Base-by-base conservation (phyloP, 92 coral and sea anemone genomes). In the Siderastrea siderea region DNA sequence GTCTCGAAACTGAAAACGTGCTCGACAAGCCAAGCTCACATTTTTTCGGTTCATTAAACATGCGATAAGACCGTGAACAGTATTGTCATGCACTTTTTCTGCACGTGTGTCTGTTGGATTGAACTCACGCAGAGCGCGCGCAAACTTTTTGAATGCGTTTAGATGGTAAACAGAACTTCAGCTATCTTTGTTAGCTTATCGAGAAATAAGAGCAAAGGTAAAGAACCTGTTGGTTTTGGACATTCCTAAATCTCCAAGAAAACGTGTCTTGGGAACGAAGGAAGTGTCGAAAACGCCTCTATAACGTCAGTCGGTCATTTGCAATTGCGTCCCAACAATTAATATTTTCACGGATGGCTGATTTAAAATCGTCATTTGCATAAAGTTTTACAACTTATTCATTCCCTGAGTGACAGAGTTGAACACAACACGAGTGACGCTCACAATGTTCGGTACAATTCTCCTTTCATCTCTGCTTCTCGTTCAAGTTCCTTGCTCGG, bases 271-370 rank as follows among this genome's bases (percentile, higher is more conserved):
- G n/a, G 3, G 1, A 46, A 47, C 17, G 10, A 71, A 16, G 75
- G 55, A 49, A 49, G 16, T 47, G 70, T 12, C 15, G 53, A 45
- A 0, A 26, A 26, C 50, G 14, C 65, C 4, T 63, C n/a, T 60
- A 2, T 19, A 53, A 54, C 47, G 80, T 44, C 51, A 64, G 2
- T 17, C 45, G 49, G 45, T 38, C 66, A 1, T 14, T 44, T 43
- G 47, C 48, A 16, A 65, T 51, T 65, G 84, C 62, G 49, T 47
- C 60, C 47, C 17, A 2, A 17, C 80, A 14, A 16, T 3, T 50
- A 26, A 7, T 1, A 26, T 66, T 57, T 76, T 81, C 67, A 81
- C 52, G 77, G 77, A 68, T 81, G 53, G 53, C 54, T 81, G 85
- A 68, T 43, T 80, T 26, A 4, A 6, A 52, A 13, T 81, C 13